A percentile compares a stretch with the other conserved stretches of the same genome.
Evolutionary conservation across 2,113 vertebrate species (phyloP).

Genomic region (Mesoclemmys tuberculata): DNA sequence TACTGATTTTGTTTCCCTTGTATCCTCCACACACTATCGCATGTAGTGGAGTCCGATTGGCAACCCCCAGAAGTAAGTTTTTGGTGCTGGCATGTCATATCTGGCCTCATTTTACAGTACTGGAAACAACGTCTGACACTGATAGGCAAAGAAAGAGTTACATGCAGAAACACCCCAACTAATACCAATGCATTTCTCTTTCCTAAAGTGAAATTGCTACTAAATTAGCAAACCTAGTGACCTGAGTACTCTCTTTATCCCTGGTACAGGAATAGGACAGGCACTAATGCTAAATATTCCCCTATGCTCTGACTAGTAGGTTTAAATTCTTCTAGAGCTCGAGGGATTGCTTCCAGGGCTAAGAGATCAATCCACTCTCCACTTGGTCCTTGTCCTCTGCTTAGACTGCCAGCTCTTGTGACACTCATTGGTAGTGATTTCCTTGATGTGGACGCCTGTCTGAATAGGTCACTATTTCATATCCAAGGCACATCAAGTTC

Average conservation of each 20-base stretch:
- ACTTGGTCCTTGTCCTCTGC: not conserved
- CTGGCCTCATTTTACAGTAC: not conserved
- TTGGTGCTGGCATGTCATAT: not conserved
- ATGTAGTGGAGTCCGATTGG: not conserved
- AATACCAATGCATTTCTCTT: not conserved
- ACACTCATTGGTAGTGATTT: not conserved
- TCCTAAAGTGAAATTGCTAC: not conserved
- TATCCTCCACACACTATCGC: not conserved
- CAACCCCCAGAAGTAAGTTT: not conserved
- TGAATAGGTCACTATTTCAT: not conserved
- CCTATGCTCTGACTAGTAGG: not conserved
- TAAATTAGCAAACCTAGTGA: accelerated
- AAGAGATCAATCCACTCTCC: not conserved
- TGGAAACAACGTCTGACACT: not conserved
- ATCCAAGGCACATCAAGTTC: not conserved
- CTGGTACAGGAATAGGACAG: not conserved
- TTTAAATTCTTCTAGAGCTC: not conserved
- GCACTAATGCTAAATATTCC: not conserved
- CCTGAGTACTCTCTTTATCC: not conserved
- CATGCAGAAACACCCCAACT: not conserved
- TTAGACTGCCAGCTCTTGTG: not conserved
- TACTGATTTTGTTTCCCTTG: slow-evolving; percentile 27
- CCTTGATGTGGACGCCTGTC: not conserved
- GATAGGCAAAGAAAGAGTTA: not conserved
- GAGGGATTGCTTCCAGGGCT: not conserved